Conservation (phyloP, 2,797 vertebrate genomes). For the Cygnus olor region DNA sequence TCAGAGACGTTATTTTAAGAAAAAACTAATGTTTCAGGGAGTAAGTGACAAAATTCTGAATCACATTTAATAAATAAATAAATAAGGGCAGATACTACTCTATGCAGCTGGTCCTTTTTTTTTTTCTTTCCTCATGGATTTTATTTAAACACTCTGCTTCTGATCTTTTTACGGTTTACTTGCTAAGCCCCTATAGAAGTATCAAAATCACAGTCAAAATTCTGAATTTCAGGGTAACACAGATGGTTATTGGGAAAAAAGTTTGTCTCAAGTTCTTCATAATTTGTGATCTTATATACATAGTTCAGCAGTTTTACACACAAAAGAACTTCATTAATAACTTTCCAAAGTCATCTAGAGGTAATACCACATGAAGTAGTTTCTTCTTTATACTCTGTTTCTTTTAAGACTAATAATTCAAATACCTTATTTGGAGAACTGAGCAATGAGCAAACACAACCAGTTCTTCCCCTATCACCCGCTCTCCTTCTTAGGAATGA, state of each 20-base stretch:
- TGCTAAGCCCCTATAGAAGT: conserved; percentile 39
- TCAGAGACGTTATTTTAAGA: background rate
- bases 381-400: background rate
- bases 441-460: background rate
- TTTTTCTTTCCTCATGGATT: background rate
- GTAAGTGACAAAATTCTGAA: background rate
- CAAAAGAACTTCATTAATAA: conserved; percentile 28
- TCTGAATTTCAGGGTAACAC: background rate
- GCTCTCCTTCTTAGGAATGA: background rate
- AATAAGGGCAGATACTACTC: background rate
- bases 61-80: background rate
- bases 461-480: background rate
- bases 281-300: conserved; percentile 26
- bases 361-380: background rate
- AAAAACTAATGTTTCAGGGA: background rate
- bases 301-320: conserved; percentile 31
- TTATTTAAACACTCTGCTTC: background rate
- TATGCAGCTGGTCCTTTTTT: background rate
- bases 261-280: background rate
- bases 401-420: conserved; percentile 29
- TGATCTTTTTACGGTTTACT: conserved; percentile 61
- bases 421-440: background rate
- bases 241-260: conserved; percentile 19
- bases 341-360: background rate
- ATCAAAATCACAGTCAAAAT: background rate